phyloP scores from a whole-genome alignment of 2,113 vertebrate species.

The Bubo blakistoni region DNA sequence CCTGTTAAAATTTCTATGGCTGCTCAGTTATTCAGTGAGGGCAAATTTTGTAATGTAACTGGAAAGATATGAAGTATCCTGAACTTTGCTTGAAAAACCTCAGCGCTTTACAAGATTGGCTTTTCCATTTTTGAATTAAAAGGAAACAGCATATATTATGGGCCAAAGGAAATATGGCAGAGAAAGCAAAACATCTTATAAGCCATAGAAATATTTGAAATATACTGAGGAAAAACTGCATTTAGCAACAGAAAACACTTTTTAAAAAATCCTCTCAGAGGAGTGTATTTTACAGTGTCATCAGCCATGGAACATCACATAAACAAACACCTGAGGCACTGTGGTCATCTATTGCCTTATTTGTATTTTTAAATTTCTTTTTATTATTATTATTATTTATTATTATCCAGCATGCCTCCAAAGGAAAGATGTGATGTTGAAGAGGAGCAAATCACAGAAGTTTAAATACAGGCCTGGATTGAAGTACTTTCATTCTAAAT shows the following conservation, averaged over 20 bases:
- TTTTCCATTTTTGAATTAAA: background rate
- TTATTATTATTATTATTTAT: too few relatives aligned
- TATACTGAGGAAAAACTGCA: background rate
- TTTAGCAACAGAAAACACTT: background rate
- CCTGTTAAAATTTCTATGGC: background rate
- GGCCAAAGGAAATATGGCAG: background rate
- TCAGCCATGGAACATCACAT: background rate
- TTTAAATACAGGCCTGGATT: background rate
- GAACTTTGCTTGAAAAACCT: background rate
- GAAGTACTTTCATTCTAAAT: background rate
- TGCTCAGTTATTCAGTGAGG: background rate
- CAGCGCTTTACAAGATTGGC: background rate
- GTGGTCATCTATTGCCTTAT: background rate
- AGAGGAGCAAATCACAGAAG: background rate
- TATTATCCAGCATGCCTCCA: background rate
- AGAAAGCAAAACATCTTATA: background rate
- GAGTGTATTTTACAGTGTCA: background rate
- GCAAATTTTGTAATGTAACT: background rate
- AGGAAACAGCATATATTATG: background rate
- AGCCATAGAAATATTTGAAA: background rate
- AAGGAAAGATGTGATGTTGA: background rate
- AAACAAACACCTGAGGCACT: background rate
- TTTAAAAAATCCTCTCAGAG: background rate
- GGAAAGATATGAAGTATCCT: background rate
- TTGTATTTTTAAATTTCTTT: background rate